phyloP scores from a whole-genome alignment of 2,113 vertebrate genomes.

The Camarhynchus parvulus region DNA sequence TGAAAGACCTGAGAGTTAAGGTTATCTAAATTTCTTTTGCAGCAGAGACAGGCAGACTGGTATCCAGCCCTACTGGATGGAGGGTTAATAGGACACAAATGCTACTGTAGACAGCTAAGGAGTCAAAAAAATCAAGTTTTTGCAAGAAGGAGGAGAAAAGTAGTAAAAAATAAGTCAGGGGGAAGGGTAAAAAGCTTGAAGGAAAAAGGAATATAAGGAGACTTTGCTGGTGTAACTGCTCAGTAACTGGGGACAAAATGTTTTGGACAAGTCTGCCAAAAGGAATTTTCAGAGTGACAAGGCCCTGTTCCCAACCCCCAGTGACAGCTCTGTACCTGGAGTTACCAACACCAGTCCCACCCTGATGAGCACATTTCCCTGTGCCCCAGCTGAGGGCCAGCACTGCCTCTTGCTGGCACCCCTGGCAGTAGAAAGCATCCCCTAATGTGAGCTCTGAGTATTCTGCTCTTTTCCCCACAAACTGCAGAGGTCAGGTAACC shows the following conservation, averaged over 20 bases:
- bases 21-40: background rate
- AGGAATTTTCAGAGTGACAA: background rate
- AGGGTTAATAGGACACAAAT: background rate
- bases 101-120: background rate
- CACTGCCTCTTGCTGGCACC: background rate
- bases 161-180: accelerated
- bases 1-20: background rate
- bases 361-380: background rate
- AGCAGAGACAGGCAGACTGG: background rate
- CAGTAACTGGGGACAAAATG: background rate
- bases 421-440: background rate
- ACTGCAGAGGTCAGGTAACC: slow-evolving; percentile 15
- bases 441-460: background rate
- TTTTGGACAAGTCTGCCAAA: background rate
- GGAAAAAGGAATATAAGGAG: background rate
- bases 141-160: background rate
- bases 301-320: background rate
- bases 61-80: background rate
- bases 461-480: background rate
- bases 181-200: background rate
- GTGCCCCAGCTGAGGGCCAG: background rate
- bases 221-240: background rate
- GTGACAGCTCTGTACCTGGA: background rate
- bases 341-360: background rate
- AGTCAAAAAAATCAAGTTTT: background rate